Evolutionary conservation across 2,888 invertebrate genomes (phyloP).

Genomic region (Parapristionchus giblindavisi): DNA sequence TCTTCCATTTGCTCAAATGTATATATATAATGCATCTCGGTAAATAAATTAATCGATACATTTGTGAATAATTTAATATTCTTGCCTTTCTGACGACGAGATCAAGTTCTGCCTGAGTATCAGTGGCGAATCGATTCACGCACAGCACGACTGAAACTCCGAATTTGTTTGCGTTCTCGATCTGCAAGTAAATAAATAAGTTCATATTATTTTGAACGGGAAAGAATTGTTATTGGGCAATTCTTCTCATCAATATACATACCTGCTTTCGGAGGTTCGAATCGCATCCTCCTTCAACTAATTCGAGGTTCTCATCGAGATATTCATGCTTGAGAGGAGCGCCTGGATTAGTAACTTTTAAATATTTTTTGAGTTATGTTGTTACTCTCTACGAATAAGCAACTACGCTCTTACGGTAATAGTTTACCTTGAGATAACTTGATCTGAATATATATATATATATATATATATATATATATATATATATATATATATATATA

Average conservation of each 20-base stretch:
- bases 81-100: conserved; percentile 77
- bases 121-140: conserved; percentile 85
- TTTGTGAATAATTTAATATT: neutral
- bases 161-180: conserved; percentile 87
- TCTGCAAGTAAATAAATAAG: conserved; percentile 73
- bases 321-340: conserved; percentile 84
- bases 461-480: too few species aligned
- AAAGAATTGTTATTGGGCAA: neutral
- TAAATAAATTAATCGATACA: neutral
- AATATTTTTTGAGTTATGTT: too few species aligned
- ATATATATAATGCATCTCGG: neutral
- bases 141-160: conserved; percentile 94
- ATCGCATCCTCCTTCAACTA: conserved; percentile 83
- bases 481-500: too few species aligned
- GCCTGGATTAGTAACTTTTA: conserved; percentile 39
- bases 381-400: too few species aligned
- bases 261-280: conserved; percentile 85
- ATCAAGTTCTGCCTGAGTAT: conserved; percentile 84
- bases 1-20: too few species aligned
- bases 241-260: neutral
- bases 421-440: too few species aligned
- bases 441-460: too few species aligned
- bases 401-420: too few species aligned
- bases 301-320: conserved; percentile 81
- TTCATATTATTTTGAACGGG: neutral